Conservation (phyloP, 2,113 vertebrate species). For the Procavia capensis region DNA sequence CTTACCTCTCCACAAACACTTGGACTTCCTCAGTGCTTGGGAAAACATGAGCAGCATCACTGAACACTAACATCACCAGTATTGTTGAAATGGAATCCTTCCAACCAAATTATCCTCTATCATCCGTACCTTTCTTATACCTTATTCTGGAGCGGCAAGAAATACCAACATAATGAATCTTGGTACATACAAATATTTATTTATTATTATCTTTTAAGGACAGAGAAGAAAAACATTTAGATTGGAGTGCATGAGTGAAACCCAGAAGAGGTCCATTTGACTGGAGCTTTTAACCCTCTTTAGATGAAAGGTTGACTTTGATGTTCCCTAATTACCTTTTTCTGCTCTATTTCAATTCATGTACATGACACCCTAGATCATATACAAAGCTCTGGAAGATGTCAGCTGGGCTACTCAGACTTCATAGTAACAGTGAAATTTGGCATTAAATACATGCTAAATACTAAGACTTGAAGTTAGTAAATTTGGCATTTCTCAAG, state of each 20-base stretch:
- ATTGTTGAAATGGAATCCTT: slow-evolving; percentile 30
- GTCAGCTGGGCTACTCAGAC: not conserved
- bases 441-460: not conserved
- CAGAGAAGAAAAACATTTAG: not conserved
- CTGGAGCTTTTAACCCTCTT: not conserved
- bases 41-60: not conserved
- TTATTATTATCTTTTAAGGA: not conserved
- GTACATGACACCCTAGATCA: not conserved
- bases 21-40: not conserved
- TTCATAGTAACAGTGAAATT: not conserved
- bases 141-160: not conserved
- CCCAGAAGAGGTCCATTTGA: too few species aligned
- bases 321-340: not conserved
- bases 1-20: not conserved
- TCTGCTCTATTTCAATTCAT: not conserved
- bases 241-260: not conserved
- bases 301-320: not conserved
- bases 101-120: not conserved
- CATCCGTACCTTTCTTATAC: not conserved
- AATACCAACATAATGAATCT: not conserved
- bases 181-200: not conserved
- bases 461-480: not conserved
- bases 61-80: not conserved
- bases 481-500: too few species aligned
- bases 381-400: not conserved